Base-by-base conservation (phyloP, 2,888 invertebrate genomes). In the Apantesis nais region DNA sequence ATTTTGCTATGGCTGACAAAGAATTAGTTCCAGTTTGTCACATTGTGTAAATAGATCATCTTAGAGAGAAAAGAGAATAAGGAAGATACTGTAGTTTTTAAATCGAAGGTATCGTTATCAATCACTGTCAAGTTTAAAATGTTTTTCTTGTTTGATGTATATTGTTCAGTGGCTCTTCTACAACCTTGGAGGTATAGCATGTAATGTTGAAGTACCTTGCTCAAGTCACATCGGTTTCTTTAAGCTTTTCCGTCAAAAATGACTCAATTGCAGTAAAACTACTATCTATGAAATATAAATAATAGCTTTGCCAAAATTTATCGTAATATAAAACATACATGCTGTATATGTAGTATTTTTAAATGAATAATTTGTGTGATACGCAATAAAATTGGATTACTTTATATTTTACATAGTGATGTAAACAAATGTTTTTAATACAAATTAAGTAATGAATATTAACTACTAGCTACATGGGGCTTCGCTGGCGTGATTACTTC, bases 171-270 rank as follows among this genome's bases (percentile, higher is more conserved):
- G 16, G 29, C 16, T 16, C 16, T 55, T 25, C 12, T 25, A 25
- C 5, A 3, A 12, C 55, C 55, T 55, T 55, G 12, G 22, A 25
- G 55, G 3, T 12, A 25, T 25, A 25, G 55, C 55, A 12, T 12
- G 55, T 55, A 55, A 25, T 25, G 52, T 52, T 52, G 25, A 55
- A 1, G 12, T 55, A 14, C 14, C 25, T 58, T 29, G 58, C 11
- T 29, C 58, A 8, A 29, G 0, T 58, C 29, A 29, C 29, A 58
- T 55, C 58, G 29, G 25, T 29, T 29, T n/a, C n/a, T 52, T n/a
- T 55, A 25, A 12, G 14, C 9, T 55, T 55, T 55, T 14, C 55
- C 25, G 5, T 25, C 0, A 89, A 89, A 89, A 91, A 83, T 85
- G 84, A 81, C 22, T n/a, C 22, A 52, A n/a, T 11, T 52, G n/a